Conservation (phyloP, 92 coral and sea anemone species). For the Paramuricea clavata region DNA sequence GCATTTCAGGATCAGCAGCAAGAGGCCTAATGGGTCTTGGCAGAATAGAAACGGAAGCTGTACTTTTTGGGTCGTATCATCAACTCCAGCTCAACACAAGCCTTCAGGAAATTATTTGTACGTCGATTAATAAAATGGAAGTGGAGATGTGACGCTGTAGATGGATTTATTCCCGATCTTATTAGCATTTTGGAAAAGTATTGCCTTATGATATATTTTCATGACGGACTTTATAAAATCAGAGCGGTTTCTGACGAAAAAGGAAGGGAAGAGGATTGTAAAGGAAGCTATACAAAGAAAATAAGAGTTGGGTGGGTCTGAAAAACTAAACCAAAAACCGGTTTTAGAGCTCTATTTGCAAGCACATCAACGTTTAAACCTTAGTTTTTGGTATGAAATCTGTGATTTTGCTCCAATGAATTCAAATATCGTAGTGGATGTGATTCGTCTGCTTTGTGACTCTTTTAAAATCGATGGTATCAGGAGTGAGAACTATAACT, state of each 20-base stretch:
- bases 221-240: background rate
- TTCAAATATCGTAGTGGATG: background rate
- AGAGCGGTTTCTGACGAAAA: background rate
- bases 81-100: no score
- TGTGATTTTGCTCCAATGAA: background rate
- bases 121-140: no score
- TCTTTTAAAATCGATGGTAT: background rate
- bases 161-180: background rate
- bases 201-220: no score
- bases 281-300: background rate
- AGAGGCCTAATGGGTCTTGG: no score
- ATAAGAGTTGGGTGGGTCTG: background rate
- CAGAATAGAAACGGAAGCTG: no score
- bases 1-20: no score
- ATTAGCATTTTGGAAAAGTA: background rate
- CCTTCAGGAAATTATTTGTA: no score
- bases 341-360: background rate
- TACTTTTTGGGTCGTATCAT: no score
- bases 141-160: no score
- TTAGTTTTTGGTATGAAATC: background rate
- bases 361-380: background rate
- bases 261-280: conserved; percentile 2
- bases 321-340: background rate
- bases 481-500: background rate
- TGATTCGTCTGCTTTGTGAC: conserved; percentile 12